Evolutionary conservation across 35 echinoderm and acorn worm genomes (phyloP).

Genomic region (Patiria miniata): DNA sequence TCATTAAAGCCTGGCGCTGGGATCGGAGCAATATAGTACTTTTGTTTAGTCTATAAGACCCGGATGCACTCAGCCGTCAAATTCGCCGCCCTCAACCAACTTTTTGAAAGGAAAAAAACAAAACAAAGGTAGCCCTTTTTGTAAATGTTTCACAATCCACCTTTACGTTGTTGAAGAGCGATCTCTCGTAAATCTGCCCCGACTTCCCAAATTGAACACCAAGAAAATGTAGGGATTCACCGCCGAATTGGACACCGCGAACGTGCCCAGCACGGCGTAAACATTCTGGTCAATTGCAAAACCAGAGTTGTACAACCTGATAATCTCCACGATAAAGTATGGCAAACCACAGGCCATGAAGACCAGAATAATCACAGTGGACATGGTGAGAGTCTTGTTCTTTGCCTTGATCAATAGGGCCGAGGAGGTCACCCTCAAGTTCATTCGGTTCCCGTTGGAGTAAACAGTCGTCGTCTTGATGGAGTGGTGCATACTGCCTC

Average conservation of each 20-base stretch:
- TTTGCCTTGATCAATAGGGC: slow-evolving; percentile 69
- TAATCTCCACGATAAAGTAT: slow-evolving; percentile 84
- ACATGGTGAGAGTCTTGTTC: slow-evolving; percentile 92
- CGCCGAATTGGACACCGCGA: slow-evolving; percentile 89
- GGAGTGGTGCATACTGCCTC: slow-evolving; percentile 42
- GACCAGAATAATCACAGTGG: slow-evolving; percentile 72
- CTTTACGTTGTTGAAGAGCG: not conserved
- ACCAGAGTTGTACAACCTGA: slow-evolving; percentile 53
- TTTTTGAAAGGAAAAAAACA: no score
- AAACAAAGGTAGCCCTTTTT: no score
- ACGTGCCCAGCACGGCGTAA: slow-evolving; percentile 77
- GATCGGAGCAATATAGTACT: no score
- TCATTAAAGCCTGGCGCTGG: no score
- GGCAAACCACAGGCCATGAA: slow-evolving; percentile 85
- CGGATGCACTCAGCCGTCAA: no score
- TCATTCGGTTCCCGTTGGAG: not conserved
- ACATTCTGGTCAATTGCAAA: slow-evolving; percentile 14
- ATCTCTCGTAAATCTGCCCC: not conserved
- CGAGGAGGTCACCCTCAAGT: not conserved
- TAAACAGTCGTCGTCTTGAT: slow-evolving; percentile 27
- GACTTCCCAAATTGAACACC: slow-evolving; percentile 66
- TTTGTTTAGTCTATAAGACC: no score
- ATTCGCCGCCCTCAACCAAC: no score
- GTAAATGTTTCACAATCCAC: no score
- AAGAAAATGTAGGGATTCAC: slow-evolving; percentile 93